Evolutionary conservation across 2,113 vertebrate species (phyloP), one percentile per base, ranked within the genome.

Genomic region (Monopterus albus): DNA sequence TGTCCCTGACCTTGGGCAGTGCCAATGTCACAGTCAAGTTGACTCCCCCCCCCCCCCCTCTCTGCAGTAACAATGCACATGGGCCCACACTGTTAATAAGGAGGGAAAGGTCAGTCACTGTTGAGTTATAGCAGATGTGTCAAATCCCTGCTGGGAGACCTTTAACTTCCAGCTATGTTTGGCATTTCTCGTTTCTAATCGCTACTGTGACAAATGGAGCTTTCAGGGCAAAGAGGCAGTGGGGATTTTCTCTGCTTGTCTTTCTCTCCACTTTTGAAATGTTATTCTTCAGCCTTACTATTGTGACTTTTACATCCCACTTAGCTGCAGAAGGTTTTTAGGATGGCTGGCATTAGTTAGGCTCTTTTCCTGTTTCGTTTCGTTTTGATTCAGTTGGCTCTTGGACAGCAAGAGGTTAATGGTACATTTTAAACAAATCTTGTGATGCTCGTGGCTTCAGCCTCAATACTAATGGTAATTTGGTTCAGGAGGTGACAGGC

Each of bases 81-180:
- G 61, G 71, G 72, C 73, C 67, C 74, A 55, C 56, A 40, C 84
- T 86, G 88, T 88, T 94, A 93, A 94, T 93, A 89, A 92, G 91
- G 81, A 91, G 79, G 79, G 83, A 94, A 93, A 93, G 93, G 93
- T 94, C 92, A 93, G 78, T 91, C 89, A 83, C 89, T 88, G 91
- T 86, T 91, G 88, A 94, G 89, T 90, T 92, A 91, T 87, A 91
- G 90, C 91, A 88, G 88, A 93, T 89, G 89, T 91, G 91, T 92
- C 91, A 91, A 89, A 86, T 90, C 90, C 93, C 93, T 62, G 85
- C 91, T 90, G 92, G 77, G 92, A 93, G 91, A 94, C 93, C 93
- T 94, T 94, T 93, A 91, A 92, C 92, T 92, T 88, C 78, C 91
- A 92, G 92, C 91, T 92, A 92, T 91, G 90, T 92, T 91, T 94